These are phyloP conservation scores for Choristoneura rosaceana DNA, from an alignment of 2,888 invertebrate species.

Conservation along the genomic window DNA sequence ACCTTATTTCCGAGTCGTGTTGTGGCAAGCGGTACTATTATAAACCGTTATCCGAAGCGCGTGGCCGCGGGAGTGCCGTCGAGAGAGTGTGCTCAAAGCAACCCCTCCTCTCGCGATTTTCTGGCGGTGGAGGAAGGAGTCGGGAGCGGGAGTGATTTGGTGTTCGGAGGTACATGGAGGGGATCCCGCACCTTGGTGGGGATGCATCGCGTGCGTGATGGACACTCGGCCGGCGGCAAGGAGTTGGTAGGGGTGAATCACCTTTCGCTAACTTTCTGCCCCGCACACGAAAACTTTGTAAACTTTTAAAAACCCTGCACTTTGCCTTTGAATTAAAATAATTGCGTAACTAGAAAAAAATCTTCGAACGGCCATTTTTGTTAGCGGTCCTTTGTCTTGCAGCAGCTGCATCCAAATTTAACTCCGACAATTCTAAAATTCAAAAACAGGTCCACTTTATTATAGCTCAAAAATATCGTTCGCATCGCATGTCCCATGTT, in stretches of 20 bases:
- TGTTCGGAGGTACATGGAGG: constrained; percentile 79
- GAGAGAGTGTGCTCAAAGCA: constrained; percentile 66
- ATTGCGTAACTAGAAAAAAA: constrained; percentile 72
- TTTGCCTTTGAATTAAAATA: constrained; percentile 51
- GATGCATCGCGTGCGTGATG: constrained; percentile 78
- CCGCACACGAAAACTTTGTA: constrained; percentile 65
- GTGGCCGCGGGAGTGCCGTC: constrained; percentile 70
- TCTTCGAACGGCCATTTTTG: constrained; percentile 62
- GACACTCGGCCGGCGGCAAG: constrained; percentile 70
- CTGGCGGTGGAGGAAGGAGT: constrained; percentile 81
- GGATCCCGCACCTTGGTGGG: constrained; percentile 84
- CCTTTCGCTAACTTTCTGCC: constrained; percentile 69
- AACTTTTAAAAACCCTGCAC: constrained; percentile 52
- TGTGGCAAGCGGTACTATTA: constrained; percentile 70
- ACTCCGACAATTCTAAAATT: constrained; percentile 2
- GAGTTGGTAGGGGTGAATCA: constrained; percentile 84
- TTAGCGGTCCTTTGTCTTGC: constrained; percentile 64
- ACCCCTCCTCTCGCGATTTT: constrained; percentile 82
- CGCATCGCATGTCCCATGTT: not conserved
- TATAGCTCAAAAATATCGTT: constrained; percentile 12
- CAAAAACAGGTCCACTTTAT: not conserved
- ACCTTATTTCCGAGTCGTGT: constrained; percentile 73
- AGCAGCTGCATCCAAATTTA: constrained; percentile 1
- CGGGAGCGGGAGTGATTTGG: constrained; percentile 84
- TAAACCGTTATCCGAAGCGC: constrained; percentile 81